phyloP scores from a whole-genome alignment of 2,888 invertebrate genomes.

The Lymantria dispar region DNA sequence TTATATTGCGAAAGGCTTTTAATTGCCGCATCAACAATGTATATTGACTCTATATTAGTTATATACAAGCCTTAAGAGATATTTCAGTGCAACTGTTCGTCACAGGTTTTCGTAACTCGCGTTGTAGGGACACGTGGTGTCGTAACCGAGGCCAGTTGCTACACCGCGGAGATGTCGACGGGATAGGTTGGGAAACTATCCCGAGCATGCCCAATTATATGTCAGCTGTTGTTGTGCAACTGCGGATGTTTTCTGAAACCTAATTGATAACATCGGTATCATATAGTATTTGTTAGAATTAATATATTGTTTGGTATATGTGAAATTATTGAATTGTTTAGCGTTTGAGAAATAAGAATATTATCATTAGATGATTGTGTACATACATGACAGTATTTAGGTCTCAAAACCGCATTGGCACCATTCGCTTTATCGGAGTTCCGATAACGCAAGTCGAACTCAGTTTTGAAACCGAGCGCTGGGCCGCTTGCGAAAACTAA shows the following conservation, averaged over 20 bases:
- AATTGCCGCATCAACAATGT: constrained; percentile 54
- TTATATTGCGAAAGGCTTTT: constrained; percentile 60
- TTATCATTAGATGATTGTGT: constrained; percentile 15
- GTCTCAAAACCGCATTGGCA: constrained; percentile 71
- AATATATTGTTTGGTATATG: constrained; percentile 17
- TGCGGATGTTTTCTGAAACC: constrained; percentile 58
- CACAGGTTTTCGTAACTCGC: constrained; percentile 80
- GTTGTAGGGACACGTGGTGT: constrained; percentile 77
- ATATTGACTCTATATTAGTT: constrained; percentile 42
- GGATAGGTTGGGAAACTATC: constrained; percentile 81
- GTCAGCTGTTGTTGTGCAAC: constrained; percentile 63
- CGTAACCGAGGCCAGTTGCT: constrained; percentile 70
- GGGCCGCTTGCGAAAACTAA: constrained; percentile 83
- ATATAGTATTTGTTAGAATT: constrained; percentile 16
- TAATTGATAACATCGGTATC: constrained; percentile 49
- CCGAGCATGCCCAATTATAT: constrained; percentile 76
- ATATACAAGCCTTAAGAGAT: constrained; percentile 53
- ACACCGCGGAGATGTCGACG: constrained; percentile 73
- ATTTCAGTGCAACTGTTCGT: constrained; percentile 51
- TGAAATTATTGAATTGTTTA: constrained; percentile 7
- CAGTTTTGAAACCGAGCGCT: constrained; percentile 77
- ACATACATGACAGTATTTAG: constrained; percentile 59
- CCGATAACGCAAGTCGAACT: constrained; percentile 79
- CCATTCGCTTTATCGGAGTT: constrained; percentile 75
- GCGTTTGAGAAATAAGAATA: constrained; percentile 10